Conservation (phyloP, 2,797 vertebrate species). For the Octomys mimax region DNA sequence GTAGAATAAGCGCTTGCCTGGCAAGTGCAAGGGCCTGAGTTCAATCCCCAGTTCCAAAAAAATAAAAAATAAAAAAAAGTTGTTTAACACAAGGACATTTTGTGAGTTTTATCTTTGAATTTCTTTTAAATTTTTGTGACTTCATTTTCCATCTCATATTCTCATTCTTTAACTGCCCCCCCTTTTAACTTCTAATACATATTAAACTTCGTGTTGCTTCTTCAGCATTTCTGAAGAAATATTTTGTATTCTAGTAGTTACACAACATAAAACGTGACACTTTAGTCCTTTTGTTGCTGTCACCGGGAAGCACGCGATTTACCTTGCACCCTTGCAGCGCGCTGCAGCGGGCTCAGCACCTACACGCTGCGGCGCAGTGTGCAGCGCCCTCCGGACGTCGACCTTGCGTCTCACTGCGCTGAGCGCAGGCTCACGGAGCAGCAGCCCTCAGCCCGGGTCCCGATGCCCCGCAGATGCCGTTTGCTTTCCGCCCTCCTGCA, state of each 20-base stretch:
- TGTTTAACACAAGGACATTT: slow-evolving; percentile 31
- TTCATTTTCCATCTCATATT: slow-evolving; percentile 15
- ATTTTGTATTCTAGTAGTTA: background rate
- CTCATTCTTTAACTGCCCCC: background rate
- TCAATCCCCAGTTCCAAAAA: too few species aligned
- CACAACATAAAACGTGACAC: slow-evolving; percentile 21
- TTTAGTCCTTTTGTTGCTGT: background rate
- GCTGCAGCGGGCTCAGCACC: background rate
- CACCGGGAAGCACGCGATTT: background rate
- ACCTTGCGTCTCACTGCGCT: too few species aligned
- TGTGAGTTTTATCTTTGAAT: slow-evolving; percentile 1
- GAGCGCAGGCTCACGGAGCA: background rate
- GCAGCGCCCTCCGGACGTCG: too few species aligned
- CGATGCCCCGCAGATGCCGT: too few species aligned
- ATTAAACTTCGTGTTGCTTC: background rate
- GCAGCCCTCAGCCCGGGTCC: background rate
- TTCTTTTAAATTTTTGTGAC: slow-evolving; percentile 39
- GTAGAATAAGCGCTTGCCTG: too few species aligned
- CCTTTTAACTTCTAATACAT: slow-evolving; percentile 34
- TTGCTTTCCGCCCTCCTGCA: too few species aligned
- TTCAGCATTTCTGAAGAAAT: background rate
- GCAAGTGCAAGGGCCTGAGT: too few species aligned
- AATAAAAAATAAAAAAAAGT: background rate
- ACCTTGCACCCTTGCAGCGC: background rate
- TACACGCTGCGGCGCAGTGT: background rate